phyloP scores from a whole-genome alignment of 2,888 invertebrate genomes.

The Drosophila atripex region DNA sequence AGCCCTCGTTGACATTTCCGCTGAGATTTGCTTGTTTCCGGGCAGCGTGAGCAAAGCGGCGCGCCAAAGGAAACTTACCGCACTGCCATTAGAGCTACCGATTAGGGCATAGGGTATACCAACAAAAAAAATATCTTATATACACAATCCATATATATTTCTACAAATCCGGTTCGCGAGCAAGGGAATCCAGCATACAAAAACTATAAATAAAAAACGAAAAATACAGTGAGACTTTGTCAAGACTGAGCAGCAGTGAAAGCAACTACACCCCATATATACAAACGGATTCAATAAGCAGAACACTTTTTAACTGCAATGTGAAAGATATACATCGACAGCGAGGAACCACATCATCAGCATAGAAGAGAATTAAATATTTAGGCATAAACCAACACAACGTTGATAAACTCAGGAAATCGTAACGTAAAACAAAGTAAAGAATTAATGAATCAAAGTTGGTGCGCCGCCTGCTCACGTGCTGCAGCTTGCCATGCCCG shows the following conservation, averaged over 20 bases:
- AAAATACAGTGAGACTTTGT: constrained; percentile 62
- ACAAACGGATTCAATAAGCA: constrained; percentile 36
- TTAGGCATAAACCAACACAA: constrained; percentile 30
- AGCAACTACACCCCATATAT: constrained; percentile 32
- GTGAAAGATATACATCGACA: constrained; percentile 23
- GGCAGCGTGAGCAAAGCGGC: constrained; percentile 56
- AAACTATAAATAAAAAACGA: constrained; percentile 29
- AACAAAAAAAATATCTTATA: constrained; percentile 28
- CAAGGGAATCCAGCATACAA: constrained; percentile 51
- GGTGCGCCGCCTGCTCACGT: constrained; percentile 59
- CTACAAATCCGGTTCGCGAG: constrained; percentile 60
- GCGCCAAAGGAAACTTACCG: constrained; percentile 54
- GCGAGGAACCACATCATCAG: constrained; percentile 18
- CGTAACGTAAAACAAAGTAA: constrained; percentile 53
- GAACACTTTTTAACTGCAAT: constrained; percentile 48
- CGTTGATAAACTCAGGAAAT: constrained; percentile 65
- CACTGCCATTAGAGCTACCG: constrained; percentile 69
- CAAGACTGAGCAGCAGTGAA: constrained; percentile 72
- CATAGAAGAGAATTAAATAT: constrained; percentile 25
- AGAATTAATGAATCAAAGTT: constrained; percentile 25
- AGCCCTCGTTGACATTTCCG: constrained; percentile 60
- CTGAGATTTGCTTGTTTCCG: constrained; percentile 54
- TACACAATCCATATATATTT: constrained; percentile 50
- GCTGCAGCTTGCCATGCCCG: constrained; percentile 48
- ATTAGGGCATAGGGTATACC: constrained; percentile 54